phyloP scores from a whole-genome alignment of 2,888 invertebrate genomes.

The Drosophila lacicola region DNA sequence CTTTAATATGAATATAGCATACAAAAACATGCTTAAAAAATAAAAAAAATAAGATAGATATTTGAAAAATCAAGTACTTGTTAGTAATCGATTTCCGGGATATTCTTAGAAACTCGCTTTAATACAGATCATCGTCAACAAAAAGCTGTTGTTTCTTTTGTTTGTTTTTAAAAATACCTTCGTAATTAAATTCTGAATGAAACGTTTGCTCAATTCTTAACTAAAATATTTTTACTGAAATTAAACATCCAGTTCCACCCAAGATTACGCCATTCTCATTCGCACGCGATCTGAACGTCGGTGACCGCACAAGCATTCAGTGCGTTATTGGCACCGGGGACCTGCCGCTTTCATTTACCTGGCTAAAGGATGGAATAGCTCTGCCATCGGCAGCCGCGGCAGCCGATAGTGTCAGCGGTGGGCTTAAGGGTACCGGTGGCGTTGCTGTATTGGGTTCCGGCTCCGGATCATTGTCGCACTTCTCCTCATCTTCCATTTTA shows the following conservation, averaged over 20 bases:
- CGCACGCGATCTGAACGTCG: conserved; percentile 87
- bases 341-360: conserved; percentile 88
- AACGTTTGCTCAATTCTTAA: not conserved
- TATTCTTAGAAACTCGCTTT: too few relatives aligned
- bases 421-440: conserved; percentile 82
- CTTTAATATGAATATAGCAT: too few relatives aligned
- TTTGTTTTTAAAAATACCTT: too few relatives aligned
- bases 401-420: conserved; percentile 66
- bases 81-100: too few relatives aligned
- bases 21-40: too few relatives aligned
- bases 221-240: conserved; percentile 26
- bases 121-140: too few relatives aligned
- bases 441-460: conserved; percentile 67
- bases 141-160: too few relatives aligned
- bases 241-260: conserved; percentile 86
- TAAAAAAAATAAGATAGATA: too few relatives aligned
- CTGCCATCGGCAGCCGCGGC: conserved; percentile 82
- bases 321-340: conserved; percentile 88
- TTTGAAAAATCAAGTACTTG: too few relatives aligned
- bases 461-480: conserved; percentile 45
- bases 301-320: conserved; percentile 87
- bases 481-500: conserved; percentile 47
- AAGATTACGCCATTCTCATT: conserved; percentile 89
- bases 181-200: not conserved
- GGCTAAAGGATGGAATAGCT: conserved; percentile 88